Conservation (phyloP, 2,888 invertebrate genomes). For the Caenorhabditis afra region DNA sequence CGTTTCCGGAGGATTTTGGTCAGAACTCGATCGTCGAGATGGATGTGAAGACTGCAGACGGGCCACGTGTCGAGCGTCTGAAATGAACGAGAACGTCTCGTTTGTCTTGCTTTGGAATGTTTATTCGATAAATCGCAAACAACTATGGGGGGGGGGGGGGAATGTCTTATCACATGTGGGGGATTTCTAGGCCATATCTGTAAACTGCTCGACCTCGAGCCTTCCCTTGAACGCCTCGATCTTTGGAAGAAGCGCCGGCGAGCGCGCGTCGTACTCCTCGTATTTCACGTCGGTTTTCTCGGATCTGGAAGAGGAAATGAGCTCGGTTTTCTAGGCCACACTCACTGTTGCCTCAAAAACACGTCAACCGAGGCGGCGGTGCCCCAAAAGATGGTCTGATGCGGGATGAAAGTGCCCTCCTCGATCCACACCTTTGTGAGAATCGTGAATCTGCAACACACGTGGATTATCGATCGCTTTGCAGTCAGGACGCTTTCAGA, state of each 20-base stretch:
- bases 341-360: constrained; percentile 51
- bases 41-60: constrained; percentile 23
- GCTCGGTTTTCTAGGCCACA: not conserved
- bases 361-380: constrained; percentile 18
- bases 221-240: constrained; percentile 37
- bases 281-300: constrained; percentile 24
- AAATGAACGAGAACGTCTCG: no score
- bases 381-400: constrained; percentile 57
- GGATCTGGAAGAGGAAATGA: constrained; percentile 8
- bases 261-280: constrained; percentile 49
- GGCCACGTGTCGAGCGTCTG: constrained; percentile 45
- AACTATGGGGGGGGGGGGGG: no score
- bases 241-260: constrained; percentile 38
- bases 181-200: constrained; percentile 6
- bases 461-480: no score
- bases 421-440: constrained; percentile 57
- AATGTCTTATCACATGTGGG: no score
- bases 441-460: constrained; percentile 51
- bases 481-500: no score
- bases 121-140: constrained; percentile 5
- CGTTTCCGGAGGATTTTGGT: constrained; percentile 26
- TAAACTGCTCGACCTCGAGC: constrained; percentile 51
- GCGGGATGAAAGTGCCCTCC: constrained; percentile 54
- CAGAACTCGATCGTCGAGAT: constrained; percentile 31
- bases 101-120: constrained; percentile 33